Conservation (phyloP, 2,797 vertebrate species). For the Melanotaenia trifasciata region DNA sequence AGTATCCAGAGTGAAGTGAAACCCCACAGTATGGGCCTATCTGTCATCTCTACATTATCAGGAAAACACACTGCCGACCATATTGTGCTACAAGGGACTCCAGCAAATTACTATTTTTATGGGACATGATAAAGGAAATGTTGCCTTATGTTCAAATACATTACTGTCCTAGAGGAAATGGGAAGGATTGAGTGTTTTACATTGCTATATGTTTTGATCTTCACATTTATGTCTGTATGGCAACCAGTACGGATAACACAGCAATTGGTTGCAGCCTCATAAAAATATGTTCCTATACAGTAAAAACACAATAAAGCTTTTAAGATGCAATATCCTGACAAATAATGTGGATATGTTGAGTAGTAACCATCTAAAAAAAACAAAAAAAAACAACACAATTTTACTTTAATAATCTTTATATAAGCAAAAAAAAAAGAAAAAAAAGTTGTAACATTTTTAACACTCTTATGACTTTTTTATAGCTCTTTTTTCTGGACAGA, state of each 20-base stretch:
- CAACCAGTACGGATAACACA: constrained; percentile 35
- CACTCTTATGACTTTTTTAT: constrained; percentile 21
- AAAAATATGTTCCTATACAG: constrained; percentile 53
- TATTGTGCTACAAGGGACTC: constrained; percentile 89
- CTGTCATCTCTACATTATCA: constrained; percentile 93
- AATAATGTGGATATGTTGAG: constrained; percentile 16
- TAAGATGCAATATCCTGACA: constrained; percentile 40
- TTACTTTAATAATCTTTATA: constrained; percentile 16
- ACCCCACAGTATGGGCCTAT: constrained; percentile 89
- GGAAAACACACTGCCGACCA: constrained; percentile 89
- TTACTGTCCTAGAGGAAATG: constrained; percentile 82
- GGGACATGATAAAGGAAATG: constrained; percentile 92
- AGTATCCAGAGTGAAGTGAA: constrained; percentile 86
- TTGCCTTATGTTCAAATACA: constrained; percentile 89
- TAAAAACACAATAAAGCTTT: constrained; percentile 63
- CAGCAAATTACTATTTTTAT: constrained; percentile 93
- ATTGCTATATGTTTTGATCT: constrained; percentile 56
- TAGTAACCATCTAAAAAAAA: constrained; percentile 6
- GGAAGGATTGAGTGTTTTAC: constrained; percentile 71
- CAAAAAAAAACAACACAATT: not conserved
- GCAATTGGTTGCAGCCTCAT: constrained; percentile 40
- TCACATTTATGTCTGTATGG: constrained; percentile 22
- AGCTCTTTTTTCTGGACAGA: constrained; percentile 14
- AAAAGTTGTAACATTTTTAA: constrained; percentile 22
- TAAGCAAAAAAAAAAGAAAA: constrained; percentile 2